These are phyloP conservation scores for Danio jaintianensis DNA, from an alignment of 2,797 vertebrate species.

Conservation along the genomic window DNA sequence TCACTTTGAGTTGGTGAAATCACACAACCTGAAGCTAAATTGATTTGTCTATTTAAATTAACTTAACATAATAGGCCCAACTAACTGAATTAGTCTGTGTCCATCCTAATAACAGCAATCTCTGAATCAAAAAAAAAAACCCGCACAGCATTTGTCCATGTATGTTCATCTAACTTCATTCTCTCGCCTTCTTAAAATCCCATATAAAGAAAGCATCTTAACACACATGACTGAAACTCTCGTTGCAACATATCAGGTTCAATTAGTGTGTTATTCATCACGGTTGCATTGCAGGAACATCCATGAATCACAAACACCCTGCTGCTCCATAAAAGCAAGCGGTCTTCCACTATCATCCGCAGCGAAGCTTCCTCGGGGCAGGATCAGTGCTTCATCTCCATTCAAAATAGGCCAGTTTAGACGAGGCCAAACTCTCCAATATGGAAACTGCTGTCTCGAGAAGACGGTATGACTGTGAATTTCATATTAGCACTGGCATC, in stretches of 20 bases:
- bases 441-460: conserved; percentile 49
- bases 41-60: background rate
- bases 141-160: background rate
- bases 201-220: background rate
- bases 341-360: conserved; percentile 16
- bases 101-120: background rate
- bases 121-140: background rate
- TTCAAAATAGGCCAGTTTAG: conserved; percentile 36
- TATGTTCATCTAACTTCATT: background rate
- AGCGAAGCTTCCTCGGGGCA: conserved; percentile 25
- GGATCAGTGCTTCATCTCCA: conserved; percentile 27
- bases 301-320: conserved; percentile 36
- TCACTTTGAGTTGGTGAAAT: background rate
- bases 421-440: conserved; percentile 41
- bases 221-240: background rate
- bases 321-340: conserved; percentile 30
- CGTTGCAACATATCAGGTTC: background rate
- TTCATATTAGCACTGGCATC: conserved; percentile 53
- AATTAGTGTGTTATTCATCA: conserved; percentile 1
- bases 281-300: conserved; percentile 1
- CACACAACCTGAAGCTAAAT: background rate
- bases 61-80: background rate
- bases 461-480: conserved; percentile 45
- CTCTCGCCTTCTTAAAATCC: background rate
- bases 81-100: too few species aligned